Base-by-base conservation (phyloP, 2,797 vertebrate species). In the Anabas testudineus region DNA sequence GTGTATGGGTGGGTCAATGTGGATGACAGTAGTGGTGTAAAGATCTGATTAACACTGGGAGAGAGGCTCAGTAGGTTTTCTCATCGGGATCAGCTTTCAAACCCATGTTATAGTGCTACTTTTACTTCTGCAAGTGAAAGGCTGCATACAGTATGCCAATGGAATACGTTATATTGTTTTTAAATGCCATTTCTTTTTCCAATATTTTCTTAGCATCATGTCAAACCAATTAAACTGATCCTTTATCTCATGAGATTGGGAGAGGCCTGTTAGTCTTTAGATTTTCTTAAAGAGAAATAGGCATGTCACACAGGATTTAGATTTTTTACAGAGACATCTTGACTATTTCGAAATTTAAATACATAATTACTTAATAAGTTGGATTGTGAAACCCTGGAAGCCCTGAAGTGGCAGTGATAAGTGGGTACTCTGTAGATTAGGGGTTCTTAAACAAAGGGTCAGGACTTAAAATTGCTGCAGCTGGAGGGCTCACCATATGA, bases 21-120 rank as follows among this genome's bases (percentile, higher is more conserved):
- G 63, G 73, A 58, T 53, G 72, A 72, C 52, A 69, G 55, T 16
- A 66, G 62, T 46, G 70, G 73, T 42, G 64, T 9, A 43, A 51
- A 63, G 74, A 88, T 90, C 86, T 80, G 85, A 90, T 86, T 74
- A 87, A 74, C 70, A 85, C 57, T 89, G 80, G 75, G 86, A 88
- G 72, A 83, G 41, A 69, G 21, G 14, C 86, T 41, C 67, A 62
- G 71, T n/a, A 76, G 67, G 43, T 76, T 83, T 92, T 92, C 90
- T 88, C 91, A 92, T 90, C 76, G 49, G 74, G 87, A 82, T 93
- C 84, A 37, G 55, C 56, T 92, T 91, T 87, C 88, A 82, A 77
- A 81, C 71, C 53, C 41, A 73, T 47, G 51, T 68, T 71, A 39
- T 19, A 60, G 47, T 34, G 56, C 30, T 53, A 71, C 70, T 81